Evolutionary conservation across 2,797 vertebrate species (phyloP).

Genomic region (Notamacropus eugenii): DNA sequence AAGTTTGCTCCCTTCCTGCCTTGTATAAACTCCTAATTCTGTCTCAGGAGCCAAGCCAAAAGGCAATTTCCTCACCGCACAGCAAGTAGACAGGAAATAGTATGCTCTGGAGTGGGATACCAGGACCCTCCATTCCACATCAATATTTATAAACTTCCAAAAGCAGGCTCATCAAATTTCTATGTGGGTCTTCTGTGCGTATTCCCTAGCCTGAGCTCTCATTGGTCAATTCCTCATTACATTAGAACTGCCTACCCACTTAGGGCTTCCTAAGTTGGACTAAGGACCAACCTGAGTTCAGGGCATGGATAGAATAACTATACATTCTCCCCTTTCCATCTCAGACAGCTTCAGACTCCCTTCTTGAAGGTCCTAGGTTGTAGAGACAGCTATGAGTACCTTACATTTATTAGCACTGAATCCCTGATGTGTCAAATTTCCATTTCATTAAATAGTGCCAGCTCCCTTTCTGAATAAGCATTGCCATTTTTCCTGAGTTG

Average conservation of each 20-base stretch:
- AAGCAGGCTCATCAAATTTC: neutral
- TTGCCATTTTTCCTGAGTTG: conserved; percentile 29
- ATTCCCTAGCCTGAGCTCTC: neutral
- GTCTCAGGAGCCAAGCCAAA: neutral
- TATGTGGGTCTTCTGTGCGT: neutral
- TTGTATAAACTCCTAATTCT: neutral
- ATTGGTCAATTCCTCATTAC: neutral
- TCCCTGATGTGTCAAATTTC: neutral
- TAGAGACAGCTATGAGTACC: neutral
- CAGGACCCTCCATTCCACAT: neutral
- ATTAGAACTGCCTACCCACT: neutral
- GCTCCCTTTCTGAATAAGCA: neutral
- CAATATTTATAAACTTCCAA: neutral
- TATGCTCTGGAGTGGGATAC: neutral
- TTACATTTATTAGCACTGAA: neutral
- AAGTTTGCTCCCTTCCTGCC: neutral
- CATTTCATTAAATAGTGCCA: neutral
- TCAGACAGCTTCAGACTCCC: neutral
- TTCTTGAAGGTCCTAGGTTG: neutral
- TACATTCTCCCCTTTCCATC: neutral
- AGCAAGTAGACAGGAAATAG: neutral
- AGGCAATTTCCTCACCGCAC: neutral
- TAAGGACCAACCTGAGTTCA: neutral
- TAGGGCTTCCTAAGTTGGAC: neutral
- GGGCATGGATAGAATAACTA: neutral